These are phyloP conservation scores for Acrocephalus kingi DNA, from an alignment of 2,113 vertebrate species.

Conservation along the genomic window DNA sequence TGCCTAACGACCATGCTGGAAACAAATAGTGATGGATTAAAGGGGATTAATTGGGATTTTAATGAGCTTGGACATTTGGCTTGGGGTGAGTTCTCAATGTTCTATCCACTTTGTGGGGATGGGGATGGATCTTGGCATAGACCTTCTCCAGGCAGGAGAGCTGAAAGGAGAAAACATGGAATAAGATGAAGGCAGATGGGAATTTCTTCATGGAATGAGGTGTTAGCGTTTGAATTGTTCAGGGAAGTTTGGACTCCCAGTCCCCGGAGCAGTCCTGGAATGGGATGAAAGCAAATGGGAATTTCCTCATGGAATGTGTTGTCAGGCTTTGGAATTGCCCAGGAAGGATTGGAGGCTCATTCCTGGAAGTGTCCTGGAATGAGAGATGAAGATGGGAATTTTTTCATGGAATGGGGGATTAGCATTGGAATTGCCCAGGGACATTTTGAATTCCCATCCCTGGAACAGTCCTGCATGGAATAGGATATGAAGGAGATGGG, in stretches of 20 bases:
- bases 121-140: neutral
- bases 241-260: no score
- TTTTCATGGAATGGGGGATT: neutral
- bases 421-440: neutral
- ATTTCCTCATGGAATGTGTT: neutral
- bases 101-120: neutral
- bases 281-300: neutral
- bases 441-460: neutral
- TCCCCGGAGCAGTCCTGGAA: neutral
- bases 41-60: constrained; percentile 3
- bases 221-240: neutral
- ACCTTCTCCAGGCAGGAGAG: neutral
- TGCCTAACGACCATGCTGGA: neutral
- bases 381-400: neutral
- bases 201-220: neutral
- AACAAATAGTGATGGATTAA: neutral
- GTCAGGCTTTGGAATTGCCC: neutral
- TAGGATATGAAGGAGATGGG: neutral
- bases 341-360: neutral
- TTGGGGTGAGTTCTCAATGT: neutral
- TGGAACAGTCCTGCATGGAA: neutral
- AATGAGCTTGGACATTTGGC: neutral
- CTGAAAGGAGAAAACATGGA: neutral
- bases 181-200: neutral
- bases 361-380: neutral